Conservation (phyloP, 2,113 vertebrate species). For the Crotalus tigris region DNA sequence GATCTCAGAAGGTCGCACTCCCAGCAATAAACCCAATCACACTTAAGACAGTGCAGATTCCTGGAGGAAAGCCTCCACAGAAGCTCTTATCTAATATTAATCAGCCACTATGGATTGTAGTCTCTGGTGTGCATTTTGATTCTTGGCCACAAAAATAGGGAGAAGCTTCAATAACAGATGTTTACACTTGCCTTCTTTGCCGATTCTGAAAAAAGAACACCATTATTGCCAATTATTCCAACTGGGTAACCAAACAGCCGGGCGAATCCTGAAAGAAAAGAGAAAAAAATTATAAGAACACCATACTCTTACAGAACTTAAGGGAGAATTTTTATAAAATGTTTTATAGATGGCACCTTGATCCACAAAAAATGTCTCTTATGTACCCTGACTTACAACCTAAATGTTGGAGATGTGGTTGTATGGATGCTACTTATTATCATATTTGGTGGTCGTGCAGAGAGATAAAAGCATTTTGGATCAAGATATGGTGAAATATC, state of each 20-base stretch:
- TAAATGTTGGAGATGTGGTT: no score
- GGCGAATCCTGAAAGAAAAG: slow-evolving; percentile 82
- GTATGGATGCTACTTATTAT: no score
- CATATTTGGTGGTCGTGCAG: no score
- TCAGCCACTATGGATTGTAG: neutral
- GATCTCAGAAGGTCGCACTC: neutral
- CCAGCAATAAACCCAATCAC: neutral
- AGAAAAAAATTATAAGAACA: neutral
- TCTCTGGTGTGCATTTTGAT: neutral
- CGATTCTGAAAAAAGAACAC: slow-evolving; percentile 96
- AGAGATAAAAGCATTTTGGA: no score
- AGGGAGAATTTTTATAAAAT: no score
- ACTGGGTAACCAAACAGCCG: slow-evolving; percentile 95
- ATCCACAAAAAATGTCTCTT: no score
- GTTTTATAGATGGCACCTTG: no score
- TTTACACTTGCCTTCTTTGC: slow-evolving; percentile 87
- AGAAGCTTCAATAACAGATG: neutral
- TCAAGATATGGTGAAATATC: no score
- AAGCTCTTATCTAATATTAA: neutral
- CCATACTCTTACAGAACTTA: neutral
- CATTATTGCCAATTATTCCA: slow-evolving; percentile 97
- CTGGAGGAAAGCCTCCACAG: neutral
- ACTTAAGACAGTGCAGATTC: neutral
- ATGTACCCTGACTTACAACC: no score
- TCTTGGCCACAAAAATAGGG: neutral